Evolutionary conservation across 1,140 invertebrate genomes (phyloP).

Genomic region (Megalonaias nervosa): DNA sequence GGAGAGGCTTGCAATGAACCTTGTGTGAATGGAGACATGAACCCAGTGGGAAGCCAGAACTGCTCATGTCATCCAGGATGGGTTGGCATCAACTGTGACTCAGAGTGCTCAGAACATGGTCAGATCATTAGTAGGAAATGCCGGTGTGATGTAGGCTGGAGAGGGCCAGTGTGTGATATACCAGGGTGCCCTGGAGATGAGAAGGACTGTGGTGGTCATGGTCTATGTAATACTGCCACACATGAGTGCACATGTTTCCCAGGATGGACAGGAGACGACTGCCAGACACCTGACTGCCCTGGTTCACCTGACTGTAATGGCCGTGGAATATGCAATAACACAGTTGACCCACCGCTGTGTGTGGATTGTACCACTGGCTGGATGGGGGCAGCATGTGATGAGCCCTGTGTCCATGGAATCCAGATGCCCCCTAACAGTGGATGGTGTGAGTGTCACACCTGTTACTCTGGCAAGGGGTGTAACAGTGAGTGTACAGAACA

Average conservation of each 20-base stretch:
- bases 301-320: constrained; percentile 47
- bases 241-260: constrained; percentile 54
- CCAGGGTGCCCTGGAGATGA: constrained; percentile 56
- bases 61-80: constrained; percentile 58
- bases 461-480: constrained; percentile 45
- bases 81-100: constrained; percentile 57
- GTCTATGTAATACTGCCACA: constrained; percentile 52
- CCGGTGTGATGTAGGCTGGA: constrained; percentile 55
- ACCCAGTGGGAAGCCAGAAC: constrained; percentile 47
- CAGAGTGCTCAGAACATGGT: constrained; percentile 57
- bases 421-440: constrained; percentile 39
- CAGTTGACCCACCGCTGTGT: constrained; percentile 40
- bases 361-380: constrained; percentile 42
- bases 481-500: constrained; percentile 44
- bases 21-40: constrained; percentile 51
- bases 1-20: constrained; percentile 48
- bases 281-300: constrained; percentile 49
- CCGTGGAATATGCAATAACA: constrained; percentile 41
- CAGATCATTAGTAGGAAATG: constrained; percentile 41
- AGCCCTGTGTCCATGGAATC: constrained; percentile 42
- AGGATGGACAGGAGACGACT: constrained; percentile 55
- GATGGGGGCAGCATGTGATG: constrained; percentile 47
- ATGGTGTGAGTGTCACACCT: constrained; percentile 39
- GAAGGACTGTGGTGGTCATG: constrained; percentile 54
- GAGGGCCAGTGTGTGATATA: constrained; percentile 52